Conservation (phyloP, 1,140 invertebrate genomes). For the Tribolium castaneum region DNA sequence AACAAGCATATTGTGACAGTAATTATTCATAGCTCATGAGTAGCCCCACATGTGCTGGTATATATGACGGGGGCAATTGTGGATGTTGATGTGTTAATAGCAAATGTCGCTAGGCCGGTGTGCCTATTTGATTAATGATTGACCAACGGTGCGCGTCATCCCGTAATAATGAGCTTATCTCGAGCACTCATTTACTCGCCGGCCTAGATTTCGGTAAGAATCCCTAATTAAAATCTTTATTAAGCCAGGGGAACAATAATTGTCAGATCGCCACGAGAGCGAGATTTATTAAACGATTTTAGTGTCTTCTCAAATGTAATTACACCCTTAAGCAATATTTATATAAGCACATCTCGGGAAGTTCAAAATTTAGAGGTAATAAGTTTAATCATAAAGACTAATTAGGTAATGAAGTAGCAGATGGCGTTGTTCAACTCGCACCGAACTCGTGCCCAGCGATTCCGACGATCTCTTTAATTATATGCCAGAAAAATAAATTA, state of each 20-base stretch:
- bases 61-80: constrained; percentile 13
- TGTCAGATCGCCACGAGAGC: background rate
- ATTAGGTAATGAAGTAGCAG: constrained; percentile 31
- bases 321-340: constrained; percentile 34
- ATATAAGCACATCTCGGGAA: constrained; percentile 25
- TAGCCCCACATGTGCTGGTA: background rate
- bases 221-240: constrained; percentile 2
- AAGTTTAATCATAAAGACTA: constrained; percentile 36
- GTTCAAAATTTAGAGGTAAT: constrained; percentile 36
- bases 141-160: constrained; percentile 17
- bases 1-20: constrained; percentile 21
- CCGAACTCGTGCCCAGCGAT: background rate
- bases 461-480: background rate
- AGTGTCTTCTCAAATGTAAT: constrained; percentile 10
- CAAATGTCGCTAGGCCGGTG: constrained; percentile 27
- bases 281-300: constrained; percentile 18
- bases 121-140: constrained; percentile 40
- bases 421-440: constrained; percentile 21
- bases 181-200: background rate
- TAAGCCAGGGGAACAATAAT: background rate
- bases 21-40: constrained; percentile 30
- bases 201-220: background rate
- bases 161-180: constrained; percentile 35
- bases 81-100: constrained; percentile 34
- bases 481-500: background rate